These are phyloP conservation scores for Marronus borbonicus DNA, from an alignment of 2,888 invertebrate genomes.

Conservation along the genomic window DNA sequence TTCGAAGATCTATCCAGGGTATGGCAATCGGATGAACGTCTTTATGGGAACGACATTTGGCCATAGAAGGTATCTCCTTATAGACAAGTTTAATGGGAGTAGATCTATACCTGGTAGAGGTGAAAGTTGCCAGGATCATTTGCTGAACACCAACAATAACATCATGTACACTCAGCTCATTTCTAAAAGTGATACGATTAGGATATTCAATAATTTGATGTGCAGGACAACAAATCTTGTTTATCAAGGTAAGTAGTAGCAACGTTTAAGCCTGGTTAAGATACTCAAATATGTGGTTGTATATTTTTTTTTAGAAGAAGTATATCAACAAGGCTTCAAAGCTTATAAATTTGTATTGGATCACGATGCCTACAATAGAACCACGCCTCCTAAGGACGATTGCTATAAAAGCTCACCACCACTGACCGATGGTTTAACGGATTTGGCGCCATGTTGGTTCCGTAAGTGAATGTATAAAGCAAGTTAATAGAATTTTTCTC, in stretches of 20 bases:
- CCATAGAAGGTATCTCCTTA: constrained; percentile 75
- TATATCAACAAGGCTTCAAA: constrained; percentile 56
- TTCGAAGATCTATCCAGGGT: neutral
- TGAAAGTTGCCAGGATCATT: constrained; percentile 51
- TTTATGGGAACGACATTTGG: constrained; percentile 76
- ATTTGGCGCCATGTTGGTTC: constrained; percentile 80
- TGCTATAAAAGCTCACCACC: constrained; percentile 74
- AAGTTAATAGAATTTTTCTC: neutral
- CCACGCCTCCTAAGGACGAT: constrained; percentile 71
- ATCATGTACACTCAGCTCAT: neutral
- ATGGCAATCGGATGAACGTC: constrained; percentile 72
- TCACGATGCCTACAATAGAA: constrained; percentile 72
- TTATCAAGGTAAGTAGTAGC: neutral
- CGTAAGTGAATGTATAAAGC: constrained; percentile 70
- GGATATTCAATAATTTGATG: constrained; percentile 3
- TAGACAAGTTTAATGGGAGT: constrained; percentile 75
- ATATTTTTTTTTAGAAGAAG: constrained; percentile 33
- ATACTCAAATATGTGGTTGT: no score
- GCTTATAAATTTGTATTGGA: constrained; percentile 54
- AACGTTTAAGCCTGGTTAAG: no score
- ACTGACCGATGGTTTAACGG: constrained; percentile 76
- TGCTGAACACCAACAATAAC: neutral
- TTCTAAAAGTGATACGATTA: neutral
- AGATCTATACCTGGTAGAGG: constrained; percentile 75
- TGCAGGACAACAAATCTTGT: neutral